Percentiles rank a stretch among this genome's conserved stretches.
Conservation (phyloP, 1,140 invertebrate genomes). For the Drosophila ficusphila region DNA sequence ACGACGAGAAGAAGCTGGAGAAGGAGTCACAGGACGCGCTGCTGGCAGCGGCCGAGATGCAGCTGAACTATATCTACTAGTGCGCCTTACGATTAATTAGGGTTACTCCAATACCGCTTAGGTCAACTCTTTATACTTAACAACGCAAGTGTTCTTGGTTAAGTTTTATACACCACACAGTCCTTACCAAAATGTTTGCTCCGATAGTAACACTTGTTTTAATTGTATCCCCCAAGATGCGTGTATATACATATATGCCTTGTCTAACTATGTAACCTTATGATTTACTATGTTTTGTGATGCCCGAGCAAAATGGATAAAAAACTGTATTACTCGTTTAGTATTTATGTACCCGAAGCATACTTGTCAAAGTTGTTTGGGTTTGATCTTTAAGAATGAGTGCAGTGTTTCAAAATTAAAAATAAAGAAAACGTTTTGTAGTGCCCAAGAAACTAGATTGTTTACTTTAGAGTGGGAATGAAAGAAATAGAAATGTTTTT, state of each 20-base stretch:
- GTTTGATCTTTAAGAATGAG: conserved; percentile 46
- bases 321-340: conserved; percentile 71
- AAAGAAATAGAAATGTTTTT: too few species aligned
- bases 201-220: conserved; percentile 30
- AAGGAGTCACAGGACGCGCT: conserved; percentile 56
- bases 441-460: conserved; percentile 42
- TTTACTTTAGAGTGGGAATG: too few species aligned
- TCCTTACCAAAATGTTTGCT: conserved; percentile 44
- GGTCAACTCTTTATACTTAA: conserved; percentile 56
- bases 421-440: conserved; percentile 72
- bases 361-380: conserved; percentile 42
- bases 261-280: conserved; percentile 28
- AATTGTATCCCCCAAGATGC: conserved; percentile 28
- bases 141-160: conserved; percentile 48
- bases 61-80: conserved; percentile 55
- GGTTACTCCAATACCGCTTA: conserved; percentile 46
- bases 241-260: conserved; percentile 41
- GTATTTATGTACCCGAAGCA: conserved; percentile 65
- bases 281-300: conserved; percentile 54
- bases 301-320: conserved; percentile 43
- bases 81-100: conserved; percentile 62
- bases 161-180: conserved; percentile 63
- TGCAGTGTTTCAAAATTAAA: conserved; percentile 39
- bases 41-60: conserved; percentile 66
- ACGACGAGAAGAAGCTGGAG: conserved; percentile 21